Base-by-base conservation (phyloP, 2,888 invertebrate genomes). In the Entomobrya proxima region DNA sequence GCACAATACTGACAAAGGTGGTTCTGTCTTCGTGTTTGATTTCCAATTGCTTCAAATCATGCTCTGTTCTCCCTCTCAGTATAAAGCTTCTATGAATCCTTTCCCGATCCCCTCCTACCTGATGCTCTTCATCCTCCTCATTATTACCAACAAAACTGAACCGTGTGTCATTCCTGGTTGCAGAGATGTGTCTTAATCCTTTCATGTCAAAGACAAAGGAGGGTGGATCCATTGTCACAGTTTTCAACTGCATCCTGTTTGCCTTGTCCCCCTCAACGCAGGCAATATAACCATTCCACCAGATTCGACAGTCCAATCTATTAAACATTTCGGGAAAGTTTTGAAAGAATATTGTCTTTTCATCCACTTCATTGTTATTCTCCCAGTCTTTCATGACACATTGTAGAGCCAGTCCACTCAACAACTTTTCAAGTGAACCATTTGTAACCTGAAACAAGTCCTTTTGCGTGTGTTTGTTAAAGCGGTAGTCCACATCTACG, bases 401-500 rank as follows among this genome's bases (percentile, higher is more conserved):
- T 0, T 15, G 5, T 13, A 24, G 40, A 1, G 9, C 47, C 1
- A 5, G 32, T 9, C 21, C 27, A 24, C 4, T 7, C 11, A 78
- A 24, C 18, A 78, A 32, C 0, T 50, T n/a, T 50, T 64, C 47
- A 0, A 78, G 15, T 5, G 47, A 47, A 1, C 78, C 78, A 13
- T 2, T 27, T 18, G 18, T n/a, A 3, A 15, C 11, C 21, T 40
- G 61, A 15, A 18, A 50, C 5, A 24, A 37, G 2, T 47, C 24
- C 15, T 67, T 27, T 3, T 18, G n/a, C 0, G 61, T 78, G 24
- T 4, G 1, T 15, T 47, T 40, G 18, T 78, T 64, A 15, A 47
- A 64, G 35, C 64, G 50, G 35, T 78, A 78, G 30, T 78, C 78
- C 15, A 78, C 18, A 15, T 78, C 78, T 4, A 64, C 64, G 15